These are phyloP conservation scores for Papilio demoleus DNA, from an alignment of 2,888 invertebrate species.

Conservation along the genomic window DNA sequence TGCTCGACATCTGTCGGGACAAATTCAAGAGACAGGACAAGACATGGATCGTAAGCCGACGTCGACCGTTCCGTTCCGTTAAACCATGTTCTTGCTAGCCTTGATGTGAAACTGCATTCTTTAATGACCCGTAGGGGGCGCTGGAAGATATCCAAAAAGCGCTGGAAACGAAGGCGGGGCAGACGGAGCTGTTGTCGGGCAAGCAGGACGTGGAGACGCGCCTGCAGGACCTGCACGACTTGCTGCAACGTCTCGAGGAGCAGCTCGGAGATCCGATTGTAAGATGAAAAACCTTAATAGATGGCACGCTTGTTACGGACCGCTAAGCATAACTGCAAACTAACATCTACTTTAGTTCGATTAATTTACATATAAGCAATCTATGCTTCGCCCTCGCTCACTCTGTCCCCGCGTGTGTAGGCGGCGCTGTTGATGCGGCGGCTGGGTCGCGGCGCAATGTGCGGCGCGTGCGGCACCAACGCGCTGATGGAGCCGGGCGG, in stretches of 20 bases:
- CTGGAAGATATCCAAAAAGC: conserved; percentile 56
- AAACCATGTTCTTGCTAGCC: background rate
- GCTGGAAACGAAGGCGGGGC: conserved; percentile 59
- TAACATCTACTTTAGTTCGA: background rate
- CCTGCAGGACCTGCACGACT: conserved; percentile 53
- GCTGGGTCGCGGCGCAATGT: conserved; percentile 55
- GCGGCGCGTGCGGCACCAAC: conserved; percentile 58
- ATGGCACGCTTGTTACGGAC: background rate
- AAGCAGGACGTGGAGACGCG: conserved; percentile 53
- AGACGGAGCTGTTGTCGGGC: conserved; percentile 54
- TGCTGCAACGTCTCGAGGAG: conserved; percentile 52
- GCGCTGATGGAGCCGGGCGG: conserved; percentile 58
- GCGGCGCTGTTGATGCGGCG: conserved; percentile 65
- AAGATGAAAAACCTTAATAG: background rate
- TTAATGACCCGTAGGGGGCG: conserved; percentile 54
- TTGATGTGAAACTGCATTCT: background rate
- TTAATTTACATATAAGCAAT: too few species aligned
- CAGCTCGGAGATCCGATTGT: conserved; percentile 66
- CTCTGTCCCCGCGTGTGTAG: too few species aligned
- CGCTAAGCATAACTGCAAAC: background rate
- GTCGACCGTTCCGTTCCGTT: too few species aligned
- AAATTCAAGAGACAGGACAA: conserved; percentile 66
- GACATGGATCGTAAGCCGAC: conserved; percentile 67
- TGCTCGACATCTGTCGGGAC: conserved; percentile 61
- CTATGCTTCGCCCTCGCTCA: too few species aligned